Evolutionary conservation across 2,113 vertebrate genomes (phyloP).

Genomic region (Thermophis baileyi): DNA sequence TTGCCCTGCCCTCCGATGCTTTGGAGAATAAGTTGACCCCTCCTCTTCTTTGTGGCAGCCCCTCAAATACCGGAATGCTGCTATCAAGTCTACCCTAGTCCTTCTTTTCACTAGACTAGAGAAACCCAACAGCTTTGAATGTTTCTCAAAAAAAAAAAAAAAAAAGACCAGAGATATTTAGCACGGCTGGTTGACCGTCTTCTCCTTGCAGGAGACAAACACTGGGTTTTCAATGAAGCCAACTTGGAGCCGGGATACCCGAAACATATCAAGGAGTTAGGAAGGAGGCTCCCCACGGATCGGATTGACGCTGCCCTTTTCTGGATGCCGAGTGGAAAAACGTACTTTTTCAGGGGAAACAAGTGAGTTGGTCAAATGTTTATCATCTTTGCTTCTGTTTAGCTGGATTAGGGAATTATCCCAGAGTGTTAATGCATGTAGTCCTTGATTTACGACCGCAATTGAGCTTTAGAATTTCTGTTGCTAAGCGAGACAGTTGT

Average conservation of each 20-base stretch:
- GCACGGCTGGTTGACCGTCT: not conserved
- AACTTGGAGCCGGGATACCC: slow-evolving; percentile 83
- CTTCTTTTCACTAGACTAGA: not conserved
- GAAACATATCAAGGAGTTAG: slow-evolving; percentile 79
- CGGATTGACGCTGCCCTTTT: slow-evolving; percentile 83
- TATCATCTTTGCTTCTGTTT: not conserved
- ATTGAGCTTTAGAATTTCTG: no score
- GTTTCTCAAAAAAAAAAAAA: no score
- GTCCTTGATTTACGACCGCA: no score
- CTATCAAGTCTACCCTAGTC: not conserved
- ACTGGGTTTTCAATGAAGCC: slow-evolving; percentile 87
- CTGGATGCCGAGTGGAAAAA: slow-evolving; percentile 87
- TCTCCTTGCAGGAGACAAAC: slow-evolving; percentile 74
- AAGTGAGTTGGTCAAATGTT: slow-evolving; percentile 70
- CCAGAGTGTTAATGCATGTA: not conserved
- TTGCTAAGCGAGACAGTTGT: no score
- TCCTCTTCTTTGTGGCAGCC: no score
- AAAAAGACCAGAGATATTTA: no score
- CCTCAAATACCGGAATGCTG: not conserved
- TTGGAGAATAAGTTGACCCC: no score
- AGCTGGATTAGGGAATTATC: not conserved
- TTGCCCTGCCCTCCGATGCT: no score
- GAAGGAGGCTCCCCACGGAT: slow-evolving; percentile 80
- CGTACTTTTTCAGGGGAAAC: slow-evolving; percentile 85
- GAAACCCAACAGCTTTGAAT: not conserved